phyloP scores from a whole-genome alignment of 2,888 invertebrate genomes.

The Plusia festucae region DNA sequence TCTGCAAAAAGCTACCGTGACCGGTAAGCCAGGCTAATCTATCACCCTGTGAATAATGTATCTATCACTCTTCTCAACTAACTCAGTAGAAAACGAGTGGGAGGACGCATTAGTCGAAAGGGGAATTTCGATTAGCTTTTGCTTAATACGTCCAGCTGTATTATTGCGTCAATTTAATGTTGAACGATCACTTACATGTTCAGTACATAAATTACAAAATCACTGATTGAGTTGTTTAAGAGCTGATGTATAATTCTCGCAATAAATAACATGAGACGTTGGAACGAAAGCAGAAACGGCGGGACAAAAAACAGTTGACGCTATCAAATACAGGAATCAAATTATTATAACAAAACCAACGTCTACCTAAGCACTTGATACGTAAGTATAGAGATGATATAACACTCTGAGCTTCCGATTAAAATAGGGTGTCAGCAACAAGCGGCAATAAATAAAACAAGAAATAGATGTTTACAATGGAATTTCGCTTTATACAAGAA shows the following conservation, averaged over 20 bases:
- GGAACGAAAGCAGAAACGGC: neutral
- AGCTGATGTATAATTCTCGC: neutral
- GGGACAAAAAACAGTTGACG: neutral
- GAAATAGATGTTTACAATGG: slow-evolving; percentile 48
- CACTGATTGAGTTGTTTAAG: slow-evolving; percentile 3
- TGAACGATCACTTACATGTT: neutral
- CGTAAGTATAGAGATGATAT: slow-evolving; percentile 23
- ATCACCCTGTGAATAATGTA: slow-evolving; percentile 50
- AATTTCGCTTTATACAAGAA: slow-evolving; percentile 55
- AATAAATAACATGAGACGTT: neutral
- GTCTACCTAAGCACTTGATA: slow-evolving; percentile 19
- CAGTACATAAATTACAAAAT: neutral
- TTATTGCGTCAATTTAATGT: slow-evolving; percentile 5
- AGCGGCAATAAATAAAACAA: slow-evolving; percentile 52
- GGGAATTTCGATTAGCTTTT: slow-evolving; percentile 5
- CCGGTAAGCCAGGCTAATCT: slow-evolving; percentile 42
- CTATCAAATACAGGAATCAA: slow-evolving; percentile 7
- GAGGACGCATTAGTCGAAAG: slow-evolving; percentile 28
- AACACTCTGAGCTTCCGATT: slow-evolving; percentile 29
- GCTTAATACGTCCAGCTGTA: neutral
- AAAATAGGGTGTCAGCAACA: slow-evolving; percentile 31
- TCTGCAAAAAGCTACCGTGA: slow-evolving; percentile 48
- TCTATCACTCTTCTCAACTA: slow-evolving; percentile 41
- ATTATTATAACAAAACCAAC: slow-evolving; percentile 15
- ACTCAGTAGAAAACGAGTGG: slow-evolving; percentile 23